Evolutionary conservation across 2,888 invertebrate species (phyloP).

Genomic region (Agonopterix heracliana): DNA sequence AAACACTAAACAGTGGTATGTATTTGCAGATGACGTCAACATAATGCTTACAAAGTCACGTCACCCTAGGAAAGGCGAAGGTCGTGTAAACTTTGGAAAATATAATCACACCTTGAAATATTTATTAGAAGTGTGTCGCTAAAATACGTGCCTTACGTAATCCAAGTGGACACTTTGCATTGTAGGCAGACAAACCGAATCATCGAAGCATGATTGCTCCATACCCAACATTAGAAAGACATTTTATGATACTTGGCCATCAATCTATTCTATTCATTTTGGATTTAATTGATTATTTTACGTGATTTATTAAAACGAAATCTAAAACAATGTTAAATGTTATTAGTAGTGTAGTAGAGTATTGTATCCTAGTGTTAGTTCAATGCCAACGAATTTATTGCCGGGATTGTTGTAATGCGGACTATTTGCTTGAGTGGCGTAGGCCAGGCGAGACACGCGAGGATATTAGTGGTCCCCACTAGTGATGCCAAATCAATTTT

Average conservation of each 20-base stretch:
- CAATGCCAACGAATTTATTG: background rate
- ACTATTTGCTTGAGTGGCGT: constrained; percentile 4
- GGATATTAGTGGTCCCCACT: constrained; percentile 5
- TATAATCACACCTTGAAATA: constrained; percentile 30
- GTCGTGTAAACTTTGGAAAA: constrained; percentile 50
- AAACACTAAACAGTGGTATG: constrained; percentile 24
- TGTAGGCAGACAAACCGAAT: background rate
- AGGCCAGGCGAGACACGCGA: constrained; percentile 22
- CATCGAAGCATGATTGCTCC: too few species aligned
- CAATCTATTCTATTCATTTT: too few species aligned
- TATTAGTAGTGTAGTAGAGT: background rate
- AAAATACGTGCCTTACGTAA: constrained; percentile 16
- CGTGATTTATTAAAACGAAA: too few species aligned
- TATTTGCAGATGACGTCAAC: constrained; percentile 45
- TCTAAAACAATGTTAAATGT: too few species aligned
- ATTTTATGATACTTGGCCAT: too few species aligned
- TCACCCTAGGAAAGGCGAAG: constrained; percentile 49
- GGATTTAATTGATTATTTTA: too few species aligned
- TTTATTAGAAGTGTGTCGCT: constrained; percentile 21
- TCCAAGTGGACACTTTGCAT: background rate
- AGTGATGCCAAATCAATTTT: background rate
- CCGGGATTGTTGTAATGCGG: background rate
- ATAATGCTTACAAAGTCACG: constrained; percentile 28
- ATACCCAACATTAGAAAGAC: too few species aligned
- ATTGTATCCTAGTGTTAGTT: background rate